phyloP scores from a whole-genome alignment of 2,113 vertebrate species.

The Stigmatopora argus region DNA sequence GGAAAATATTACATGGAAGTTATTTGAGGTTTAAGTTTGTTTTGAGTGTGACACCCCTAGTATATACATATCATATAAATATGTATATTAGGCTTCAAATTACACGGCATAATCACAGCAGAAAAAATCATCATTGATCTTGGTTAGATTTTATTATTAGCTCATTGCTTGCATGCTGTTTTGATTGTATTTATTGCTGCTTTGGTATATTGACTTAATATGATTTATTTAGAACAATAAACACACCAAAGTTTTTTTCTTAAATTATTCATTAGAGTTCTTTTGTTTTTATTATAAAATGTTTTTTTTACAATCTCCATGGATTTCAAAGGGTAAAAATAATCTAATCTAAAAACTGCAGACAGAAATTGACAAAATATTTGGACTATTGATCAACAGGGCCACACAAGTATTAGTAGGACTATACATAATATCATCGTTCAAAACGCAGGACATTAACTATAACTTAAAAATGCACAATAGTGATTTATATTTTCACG shows the following conservation, averaged over 20 bases:
- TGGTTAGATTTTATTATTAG: no score
- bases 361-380: neutral
- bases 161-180: no score
- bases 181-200: neutral
- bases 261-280: constrained; percentile 52
- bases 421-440: neutral
- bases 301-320: constrained; percentile 27
- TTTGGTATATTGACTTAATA: neutral
- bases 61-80: no score
- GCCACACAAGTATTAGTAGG: neutral
- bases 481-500: neutral
- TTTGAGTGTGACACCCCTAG: no score
- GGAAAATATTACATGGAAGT: no score
- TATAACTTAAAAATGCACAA: neutral
- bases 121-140: no score
- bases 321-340: constrained; percentile 25
- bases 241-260: neutral
- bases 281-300: constrained; percentile 24
- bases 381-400: neutral
- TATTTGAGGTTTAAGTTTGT: no score
- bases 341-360: neutral
- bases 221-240: neutral
- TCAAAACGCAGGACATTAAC: neutral
- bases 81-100: no score
- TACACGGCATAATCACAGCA: no score